Conservation (phyloP, 2,888 invertebrate species). For the Drosophila suboccidentalis region DNA sequence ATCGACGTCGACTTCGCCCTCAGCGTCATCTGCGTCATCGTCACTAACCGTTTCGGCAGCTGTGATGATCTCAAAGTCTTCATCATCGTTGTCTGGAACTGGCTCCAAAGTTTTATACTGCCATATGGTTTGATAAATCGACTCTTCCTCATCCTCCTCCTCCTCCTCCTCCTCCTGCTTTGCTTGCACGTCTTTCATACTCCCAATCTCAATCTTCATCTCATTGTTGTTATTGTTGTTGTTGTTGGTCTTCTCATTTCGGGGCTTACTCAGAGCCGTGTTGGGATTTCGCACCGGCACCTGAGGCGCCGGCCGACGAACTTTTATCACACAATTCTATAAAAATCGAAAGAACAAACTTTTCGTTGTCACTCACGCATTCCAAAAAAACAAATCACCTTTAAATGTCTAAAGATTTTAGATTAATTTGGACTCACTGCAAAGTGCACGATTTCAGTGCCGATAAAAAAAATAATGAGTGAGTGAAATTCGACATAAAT, state of each 20-base stretch:
- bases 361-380: conserved; percentile 11
- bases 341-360: conserved; percentile 21
- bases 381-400: conserved; percentile 7
- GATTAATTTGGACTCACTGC: conserved; percentile 16
- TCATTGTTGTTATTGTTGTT: conserved; percentile 7
- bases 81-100: conserved; percentile 35
- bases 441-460: neutral
- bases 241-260: conserved; percentile 4
- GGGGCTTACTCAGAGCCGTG: conserved; percentile 56
- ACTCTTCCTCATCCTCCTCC: conserved; percentile 74
- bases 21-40: conserved; percentile 43
- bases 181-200: neutral
- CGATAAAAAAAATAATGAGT: too few relatives aligned
- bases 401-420: neutral
- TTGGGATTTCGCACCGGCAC: conserved; percentile 72
- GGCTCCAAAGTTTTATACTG: conserved; percentile 84
- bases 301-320: conserved; percentile 68
- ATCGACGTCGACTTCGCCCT: conserved; percentile 44
- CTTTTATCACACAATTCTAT: conserved; percentile 63
- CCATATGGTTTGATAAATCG: conserved; percentile 86
- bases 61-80: conserved; percentile 59
- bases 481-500: too few relatives aligned
- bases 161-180: neutral
- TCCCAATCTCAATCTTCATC: conserved; percentile 4
- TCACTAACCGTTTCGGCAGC: conserved; percentile 28